Evolutionary conservation across 2,113 vertebrate genomes (phyloP), one percentile per base, ranked within the genome.

Genomic region (Chloebia gouldiae): DNA sequence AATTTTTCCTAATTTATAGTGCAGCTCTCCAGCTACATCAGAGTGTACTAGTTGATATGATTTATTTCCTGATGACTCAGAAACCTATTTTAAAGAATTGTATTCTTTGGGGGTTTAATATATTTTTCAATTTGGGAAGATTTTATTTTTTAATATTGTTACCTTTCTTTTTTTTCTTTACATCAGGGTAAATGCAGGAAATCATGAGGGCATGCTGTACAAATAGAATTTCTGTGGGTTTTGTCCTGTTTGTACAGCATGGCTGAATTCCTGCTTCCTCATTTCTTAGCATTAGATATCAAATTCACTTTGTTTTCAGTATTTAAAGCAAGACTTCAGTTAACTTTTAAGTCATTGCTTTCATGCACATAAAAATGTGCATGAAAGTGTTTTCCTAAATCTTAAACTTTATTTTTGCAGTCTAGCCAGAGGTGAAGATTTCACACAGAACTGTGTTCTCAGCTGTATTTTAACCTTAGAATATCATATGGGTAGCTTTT

Each of bases 61-160:
- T 96, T 82, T 93, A 63, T 83, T 88, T 91, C 72, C 63, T 91
- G 76, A 81, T 88, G 51, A 79, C 70, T 92, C 50, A 49, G 39
- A 88, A 53, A 77, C 86, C 61, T 76, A 6, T 94, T 95, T 76
- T 83, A 47, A 76, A 85, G 71, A 54, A 56, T 44, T 85, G 31
- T 77, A 50, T 82, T 93, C 42, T 83, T 88, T 91, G 64, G n/a
- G 23, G 22, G 3, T 60, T 90, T 71, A 60, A 72, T 73, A 7
- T 25, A 35, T 59, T 73, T 89, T 87, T 59, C 75, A 61, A 1
- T 88, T 88, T 54, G 42, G 45, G 39, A 24, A 72, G 53, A 24
- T 56, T 39, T 82, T 64, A 10, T 39, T 92, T 93, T 88, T 61
- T 49, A 39, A 42, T 84, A n/a, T 75, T 92, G 21, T 33, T 92